Evolutionary conservation across 1,140 invertebrate genomes (phyloP).

Genomic region (Drosophila nigromelanica): DNA sequence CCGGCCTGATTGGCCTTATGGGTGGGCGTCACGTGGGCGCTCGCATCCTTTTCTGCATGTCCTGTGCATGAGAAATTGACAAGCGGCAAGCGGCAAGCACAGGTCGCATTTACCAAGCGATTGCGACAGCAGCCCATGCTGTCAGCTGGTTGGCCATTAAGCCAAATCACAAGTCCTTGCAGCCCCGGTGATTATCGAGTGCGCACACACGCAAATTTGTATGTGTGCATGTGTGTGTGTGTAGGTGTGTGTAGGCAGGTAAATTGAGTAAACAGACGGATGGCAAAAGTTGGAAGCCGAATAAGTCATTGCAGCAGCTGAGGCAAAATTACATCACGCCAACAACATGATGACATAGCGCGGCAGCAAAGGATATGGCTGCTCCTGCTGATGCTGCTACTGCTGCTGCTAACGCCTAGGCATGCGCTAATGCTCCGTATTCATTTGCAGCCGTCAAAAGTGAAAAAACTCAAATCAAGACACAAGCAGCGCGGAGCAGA

Average conservation of each 20-base stretch:
- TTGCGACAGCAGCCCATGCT: slow-evolving; percentile 34
- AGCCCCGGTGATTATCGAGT: slow-evolving; percentile 63
- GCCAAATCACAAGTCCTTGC: slow-evolving; percentile 27
- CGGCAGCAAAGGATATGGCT: slow-evolving; percentile 21
- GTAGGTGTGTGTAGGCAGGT: neutral
- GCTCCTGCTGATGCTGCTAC: neutral
- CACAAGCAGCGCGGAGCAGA: neutral
- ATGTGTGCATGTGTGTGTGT: no score
- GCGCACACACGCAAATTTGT: slow-evolving; percentile 28
- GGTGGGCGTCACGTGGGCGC: neutral
- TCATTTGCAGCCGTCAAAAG: slow-evolving; percentile 75
- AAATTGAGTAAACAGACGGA: slow-evolving; percentile 54
- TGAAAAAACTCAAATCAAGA: slow-evolving; percentile 77
- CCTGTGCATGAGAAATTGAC: slow-evolving; percentile 36
- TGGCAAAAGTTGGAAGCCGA: slow-evolving; percentile 61
- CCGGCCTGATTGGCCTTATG: slow-evolving; percentile 38
- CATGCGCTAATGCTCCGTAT: slow-evolving; percentile 71
- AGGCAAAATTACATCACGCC: slow-evolving; percentile 57
- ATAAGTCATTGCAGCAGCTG: slow-evolving; percentile 57
- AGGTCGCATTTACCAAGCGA: slow-evolving; percentile 30
- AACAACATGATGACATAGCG: slow-evolving; percentile 29
- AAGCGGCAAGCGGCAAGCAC: slow-evolving; percentile 33
- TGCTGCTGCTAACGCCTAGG: slow-evolving; percentile 22
- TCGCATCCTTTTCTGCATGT: slow-evolving; percentile 13
- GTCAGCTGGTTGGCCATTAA: slow-evolving; percentile 45